Conservation (phyloP, 2,888 invertebrate species). For the Agapostemon virescens region DNA sequence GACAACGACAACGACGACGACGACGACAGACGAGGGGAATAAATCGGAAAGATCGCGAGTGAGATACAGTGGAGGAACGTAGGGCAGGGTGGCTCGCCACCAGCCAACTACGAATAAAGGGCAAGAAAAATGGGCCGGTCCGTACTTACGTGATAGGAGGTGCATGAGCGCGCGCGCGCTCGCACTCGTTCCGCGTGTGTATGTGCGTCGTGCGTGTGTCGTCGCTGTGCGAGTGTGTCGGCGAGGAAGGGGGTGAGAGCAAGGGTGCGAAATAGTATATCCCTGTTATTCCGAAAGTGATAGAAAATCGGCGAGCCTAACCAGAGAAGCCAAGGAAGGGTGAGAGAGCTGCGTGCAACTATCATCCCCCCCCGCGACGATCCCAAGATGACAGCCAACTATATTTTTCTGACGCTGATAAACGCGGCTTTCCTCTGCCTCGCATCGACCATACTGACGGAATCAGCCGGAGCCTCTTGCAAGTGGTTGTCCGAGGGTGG, state of each 20-base stretch:
- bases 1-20: not conserved
- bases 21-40: not conserved
- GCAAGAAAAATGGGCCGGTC: conserved; percentile 70
- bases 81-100: conserved; percentile 59
- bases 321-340: conserved; percentile 1
- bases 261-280: conserved; percentile 49
- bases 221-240: conserved; percentile 56
- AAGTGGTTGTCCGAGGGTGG: conserved; percentile 82
- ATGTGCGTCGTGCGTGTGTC: conserved; percentile 63
- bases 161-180: conserved; percentile 69
- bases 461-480: conserved; percentile 76
- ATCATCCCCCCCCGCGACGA: conserved; percentile 27
- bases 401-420: conserved; percentile 48
- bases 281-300: conserved; percentile 44
- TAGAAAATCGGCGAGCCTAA: conserved; percentile 5
- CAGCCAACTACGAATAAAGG: conserved; percentile 62
- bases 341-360: conserved; percentile 19
- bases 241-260: conserved; percentile 51
- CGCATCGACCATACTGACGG: conserved; percentile 52
- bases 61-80: conserved; percentile 33
- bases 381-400: conserved; percentile 50
- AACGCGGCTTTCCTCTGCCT: conserved; percentile 55
- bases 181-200: conserved; percentile 60
- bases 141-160: conserved; percentile 73
- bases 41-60: conserved; percentile 33